These are phyloP conservation scores for Triops cancriformis DNA, from an alignment of 1,140 invertebrate genomes.

Conservation along the genomic window DNA sequence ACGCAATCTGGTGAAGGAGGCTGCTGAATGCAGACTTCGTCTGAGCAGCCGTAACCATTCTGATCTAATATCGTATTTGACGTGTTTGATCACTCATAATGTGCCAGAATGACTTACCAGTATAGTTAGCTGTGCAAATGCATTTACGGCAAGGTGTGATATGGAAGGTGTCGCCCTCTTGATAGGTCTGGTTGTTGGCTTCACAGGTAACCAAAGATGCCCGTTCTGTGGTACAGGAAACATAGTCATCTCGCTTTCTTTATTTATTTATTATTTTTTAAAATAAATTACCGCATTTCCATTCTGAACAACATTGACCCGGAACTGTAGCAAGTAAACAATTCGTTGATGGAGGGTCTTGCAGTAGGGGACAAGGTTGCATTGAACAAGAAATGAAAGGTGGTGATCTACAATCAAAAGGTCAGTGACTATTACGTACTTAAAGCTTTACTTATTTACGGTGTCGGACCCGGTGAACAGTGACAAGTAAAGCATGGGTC, in stretches of 20 bases:
- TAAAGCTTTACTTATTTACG: not conserved
- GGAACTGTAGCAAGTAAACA: not conserved
- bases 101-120: not conserved
- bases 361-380: not conserved
- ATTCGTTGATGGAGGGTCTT: not conserved
- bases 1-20: slow-evolving; percentile 19
- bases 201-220: not conserved
- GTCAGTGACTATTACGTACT: not conserved
- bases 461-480: slow-evolving; percentile 19
- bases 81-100: not conserved
- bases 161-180: not conserved
- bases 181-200: not conserved
- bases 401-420: not conserved
- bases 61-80: not conserved
- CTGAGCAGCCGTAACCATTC: slow-evolving; percentile 20
- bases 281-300: not conserved
- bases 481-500: slow-evolving; percentile 30
- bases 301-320: not conserved
- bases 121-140: slow-evolving; percentile 19
- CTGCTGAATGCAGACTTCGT: slow-evolving; percentile 15
- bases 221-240: too few species aligned
- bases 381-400: not conserved
- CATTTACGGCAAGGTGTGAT: slow-evolving; percentile 19
- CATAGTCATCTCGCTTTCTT: too few species aligned
- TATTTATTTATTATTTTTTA: too few species aligned